Evolutionary conservation across 2,797 vertebrate genomes (phyloP).

Genomic region (Siniperca undulata): DNA sequence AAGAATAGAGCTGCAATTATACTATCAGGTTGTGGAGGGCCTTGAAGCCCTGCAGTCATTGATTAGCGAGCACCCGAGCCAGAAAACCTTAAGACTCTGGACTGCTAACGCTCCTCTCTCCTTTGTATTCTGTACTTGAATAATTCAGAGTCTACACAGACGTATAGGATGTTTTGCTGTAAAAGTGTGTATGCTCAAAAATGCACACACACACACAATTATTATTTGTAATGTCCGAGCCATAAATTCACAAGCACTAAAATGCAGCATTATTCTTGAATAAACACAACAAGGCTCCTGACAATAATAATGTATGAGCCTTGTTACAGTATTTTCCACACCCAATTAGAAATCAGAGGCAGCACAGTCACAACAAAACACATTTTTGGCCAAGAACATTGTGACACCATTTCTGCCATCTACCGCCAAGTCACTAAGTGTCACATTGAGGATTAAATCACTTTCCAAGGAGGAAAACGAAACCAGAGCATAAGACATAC

Average conservation of each 20-base stretch:
- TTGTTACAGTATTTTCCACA: conserved; percentile 27
- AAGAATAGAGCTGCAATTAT: conserved; percentile 65
- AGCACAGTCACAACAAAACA: conserved; percentile 42
- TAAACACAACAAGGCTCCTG: conserved; percentile 3
- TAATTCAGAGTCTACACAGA: conserved; percentile 21
- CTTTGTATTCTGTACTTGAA: conserved; percentile 19
- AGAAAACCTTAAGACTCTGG: conserved; percentile 16
- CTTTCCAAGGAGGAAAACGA: not conserved
- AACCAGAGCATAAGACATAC: conserved; percentile 8
- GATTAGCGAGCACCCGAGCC: conserved; percentile 29
- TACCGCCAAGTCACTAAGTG: conserved; percentile 29
- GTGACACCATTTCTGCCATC: conserved; percentile 42
- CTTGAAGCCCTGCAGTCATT: conserved; percentile 35
- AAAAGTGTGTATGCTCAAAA: not conserved
- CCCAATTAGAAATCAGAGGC: conserved; percentile 25
- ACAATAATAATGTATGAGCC: conserved; percentile 1
- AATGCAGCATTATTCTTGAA: conserved; percentile 10
- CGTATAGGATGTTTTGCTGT: not conserved
- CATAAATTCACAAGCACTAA: conserved; percentile 14
- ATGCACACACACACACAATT: not conserved
- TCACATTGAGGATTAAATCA: conserved; percentile 12
- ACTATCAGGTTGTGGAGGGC: conserved; percentile 32
- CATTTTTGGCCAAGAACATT: conserved; percentile 50
- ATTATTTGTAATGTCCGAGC: conserved; percentile 2
- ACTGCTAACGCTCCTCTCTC: not conserved